Evolutionary conservation across 2,797 vertebrate genomes (phyloP).

Genomic region (Ctenochaetus hawaiiensis): DNA sequence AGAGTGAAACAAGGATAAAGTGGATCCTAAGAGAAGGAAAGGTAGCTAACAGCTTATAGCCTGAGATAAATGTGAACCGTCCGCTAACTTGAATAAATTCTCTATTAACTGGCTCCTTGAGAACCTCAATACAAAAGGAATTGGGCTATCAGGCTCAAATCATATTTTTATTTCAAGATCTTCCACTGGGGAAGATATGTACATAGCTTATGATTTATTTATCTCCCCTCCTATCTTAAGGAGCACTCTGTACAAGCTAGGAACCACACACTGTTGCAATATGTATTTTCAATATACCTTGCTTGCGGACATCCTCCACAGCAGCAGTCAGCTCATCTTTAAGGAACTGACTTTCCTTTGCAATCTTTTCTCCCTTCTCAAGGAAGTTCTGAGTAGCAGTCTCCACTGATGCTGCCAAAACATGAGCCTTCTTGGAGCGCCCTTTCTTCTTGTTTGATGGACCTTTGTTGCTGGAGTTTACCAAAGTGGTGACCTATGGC

Average conservation of each 20-base stretch:
- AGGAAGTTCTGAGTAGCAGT: slow-evolving; percentile 98
- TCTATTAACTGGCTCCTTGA: slow-evolving; percentile 43
- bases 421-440: slow-evolving; percentile 98
- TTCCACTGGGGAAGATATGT: slow-evolving; percentile 56
- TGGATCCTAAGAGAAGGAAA: slow-evolving; percentile 20
- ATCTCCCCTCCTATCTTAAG: slow-evolving; percentile 56
- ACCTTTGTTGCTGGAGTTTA: slow-evolving; percentile 98
- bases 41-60: slow-evolving; percentile 7
- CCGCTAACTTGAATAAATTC: slow-evolving; percentile 41
- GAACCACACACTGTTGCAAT: slow-evolving; percentile 47
- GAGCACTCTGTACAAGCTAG: slow-evolving; percentile 44
- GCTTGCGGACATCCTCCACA: slow-evolving; percentile 98
- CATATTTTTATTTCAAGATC: slow-evolving; percentile 53
- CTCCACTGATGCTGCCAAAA: slow-evolving; percentile 97
- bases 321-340: slow-evolving; percentile 97
- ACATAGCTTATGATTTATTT: slow-evolving; percentile 70
- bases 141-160: slow-evolving; percentile 38
- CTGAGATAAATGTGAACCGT: slow-evolving; percentile 33
- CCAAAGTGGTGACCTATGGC: slow-evolving; percentile 95
- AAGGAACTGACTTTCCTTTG: slow-evolving; percentile 97
- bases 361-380: slow-evolving; percentile 98
- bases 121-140: slow-evolving; percentile 30
- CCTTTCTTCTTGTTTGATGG: slow-evolving; percentile 99
- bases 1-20: background rate
- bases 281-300: slow-evolving; percentile 87